Evolutionary conservation across 2,888 invertebrate genomes (phyloP), one percentile per base, ranked within the genome.

Genomic region (Trisateles emortualis): DNA sequence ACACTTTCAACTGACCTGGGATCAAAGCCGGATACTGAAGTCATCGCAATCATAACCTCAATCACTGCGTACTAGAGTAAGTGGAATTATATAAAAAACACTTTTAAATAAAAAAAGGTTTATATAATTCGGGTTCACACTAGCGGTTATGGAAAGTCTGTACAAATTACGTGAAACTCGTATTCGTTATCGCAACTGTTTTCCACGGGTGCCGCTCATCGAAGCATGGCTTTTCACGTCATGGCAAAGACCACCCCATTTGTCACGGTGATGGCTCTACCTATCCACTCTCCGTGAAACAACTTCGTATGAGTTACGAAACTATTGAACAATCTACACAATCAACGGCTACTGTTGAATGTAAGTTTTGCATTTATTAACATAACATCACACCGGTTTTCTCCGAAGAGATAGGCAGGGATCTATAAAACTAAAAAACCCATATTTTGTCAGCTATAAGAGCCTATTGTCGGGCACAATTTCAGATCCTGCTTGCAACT

Each of bases 201-300:
- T 86, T 84, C 86, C 85, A 85, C 77, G 78, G 76, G 73, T 72
- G 77, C 70, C 59, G 77, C 63, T 79, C 88, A 88, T 66, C 88
- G 84, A 79, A 84, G 86, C 91, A 87, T 91, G 72, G 81, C 87
- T 83, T 78, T 79, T 72, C 79, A 84, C 80, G 80, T 83, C 86
- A 87, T 86, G 84, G 83, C 88, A 86, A 90, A 88, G 86, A 84
- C 87, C 87, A 91, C 92, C 91, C 91, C 79, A 87, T 85, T 83
- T 87, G 92, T 91, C 82, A 91, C 90, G 90, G 87, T 91, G 83
- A 71, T 88, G 86, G 68, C 69, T 86, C 52, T 59, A 55, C 41
- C 59, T 53, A 66, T 48, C 57, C 44, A 66, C 57, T 59, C 32
- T 48, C 44, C 32, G 39, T 53, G 36, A 36, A 40, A 24, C 41